Evolutionary conservation across 2,113 vertebrate species (phyloP).

Genomic region (Colius striatus): DNA sequence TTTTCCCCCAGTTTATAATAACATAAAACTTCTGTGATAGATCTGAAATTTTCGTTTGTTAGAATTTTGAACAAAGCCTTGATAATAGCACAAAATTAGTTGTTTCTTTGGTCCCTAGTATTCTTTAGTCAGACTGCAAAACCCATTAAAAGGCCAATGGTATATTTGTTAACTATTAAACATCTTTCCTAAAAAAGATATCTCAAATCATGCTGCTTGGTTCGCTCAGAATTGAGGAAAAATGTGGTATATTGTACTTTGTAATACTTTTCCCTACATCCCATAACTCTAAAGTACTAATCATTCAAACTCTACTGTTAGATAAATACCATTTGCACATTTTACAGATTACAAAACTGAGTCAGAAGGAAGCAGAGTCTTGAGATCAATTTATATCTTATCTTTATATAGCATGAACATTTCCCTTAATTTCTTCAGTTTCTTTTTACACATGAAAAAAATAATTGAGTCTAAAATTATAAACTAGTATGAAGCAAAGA

Average conservation of each 20-base stretch:
- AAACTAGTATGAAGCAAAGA: neutral
- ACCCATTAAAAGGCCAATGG: neutral
- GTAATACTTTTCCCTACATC: neutral
- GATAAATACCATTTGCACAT: neutral
- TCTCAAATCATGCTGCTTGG: neutral
- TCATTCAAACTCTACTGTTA: neutral
- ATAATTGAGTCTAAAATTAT: neutral
- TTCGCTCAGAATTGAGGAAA: neutral
- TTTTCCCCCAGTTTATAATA: neutral
- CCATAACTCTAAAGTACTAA: neutral
- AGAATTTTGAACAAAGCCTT: fast-evolving
- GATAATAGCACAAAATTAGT: neutral
- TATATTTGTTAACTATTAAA: neutral
- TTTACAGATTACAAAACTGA: neutral
- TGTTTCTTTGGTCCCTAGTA: neutral
- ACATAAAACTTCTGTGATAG: neutral
- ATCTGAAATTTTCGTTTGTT: neutral
- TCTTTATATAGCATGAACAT: neutral
- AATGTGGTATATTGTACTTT: neutral
- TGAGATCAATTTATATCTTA: neutral
- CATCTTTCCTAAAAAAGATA: neutral
- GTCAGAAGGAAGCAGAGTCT: neutral
- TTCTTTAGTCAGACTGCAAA: neutral
- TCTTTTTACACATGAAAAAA: neutral
- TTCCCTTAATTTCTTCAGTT: neutral